Evolutionary conservation across 2,113 vertebrate genomes (phyloP).

Genomic region (Trachemys scripta): DNA sequence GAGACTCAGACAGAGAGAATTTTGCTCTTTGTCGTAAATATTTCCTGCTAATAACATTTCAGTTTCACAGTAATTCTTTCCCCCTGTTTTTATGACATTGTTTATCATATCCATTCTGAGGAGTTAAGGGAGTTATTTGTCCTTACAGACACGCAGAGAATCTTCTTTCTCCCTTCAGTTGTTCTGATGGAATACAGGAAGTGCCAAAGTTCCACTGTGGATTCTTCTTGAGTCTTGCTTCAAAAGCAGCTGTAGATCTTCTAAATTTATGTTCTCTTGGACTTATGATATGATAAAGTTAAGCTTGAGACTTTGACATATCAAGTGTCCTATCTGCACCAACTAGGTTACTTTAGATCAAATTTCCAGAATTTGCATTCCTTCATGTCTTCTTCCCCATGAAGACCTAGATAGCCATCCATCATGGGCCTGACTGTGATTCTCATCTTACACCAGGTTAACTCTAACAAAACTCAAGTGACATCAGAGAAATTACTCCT

Average conservation of each 20-base stretch:
- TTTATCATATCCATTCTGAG: slow-evolving; percentile 17
- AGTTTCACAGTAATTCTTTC: neutral
- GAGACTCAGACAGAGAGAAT: neutral
- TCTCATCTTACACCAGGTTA: neutral
- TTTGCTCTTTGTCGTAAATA: neutral
- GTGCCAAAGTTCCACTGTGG: slow-evolving; percentile 8
- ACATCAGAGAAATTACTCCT: neutral
- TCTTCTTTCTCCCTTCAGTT: slow-evolving; percentile 17
- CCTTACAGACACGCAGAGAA: neutral
- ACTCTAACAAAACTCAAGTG: neutral
- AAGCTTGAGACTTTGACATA: neutral
- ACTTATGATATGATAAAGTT: neutral
- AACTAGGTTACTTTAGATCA: neutral
- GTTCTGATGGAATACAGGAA: slow-evolving; percentile 24
- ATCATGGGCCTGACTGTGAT: neutral
- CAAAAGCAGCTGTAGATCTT: neutral
- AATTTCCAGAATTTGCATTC: neutral
- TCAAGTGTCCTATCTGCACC: neutral
- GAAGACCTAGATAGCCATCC: neutral
- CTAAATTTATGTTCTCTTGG: neutral
- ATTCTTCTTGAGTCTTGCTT: neutral
- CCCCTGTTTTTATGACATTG: slow-evolving; percentile 9
- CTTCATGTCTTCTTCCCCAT: too few species aligned
- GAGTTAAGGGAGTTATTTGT: neutral
- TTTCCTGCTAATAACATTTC: slow-evolving; percentile 20